Evolutionary conservation across 30 jellyfish, hydroid and myxozoan genomes (phyloP).

Genomic region (Aurelia sp.): DNA sequence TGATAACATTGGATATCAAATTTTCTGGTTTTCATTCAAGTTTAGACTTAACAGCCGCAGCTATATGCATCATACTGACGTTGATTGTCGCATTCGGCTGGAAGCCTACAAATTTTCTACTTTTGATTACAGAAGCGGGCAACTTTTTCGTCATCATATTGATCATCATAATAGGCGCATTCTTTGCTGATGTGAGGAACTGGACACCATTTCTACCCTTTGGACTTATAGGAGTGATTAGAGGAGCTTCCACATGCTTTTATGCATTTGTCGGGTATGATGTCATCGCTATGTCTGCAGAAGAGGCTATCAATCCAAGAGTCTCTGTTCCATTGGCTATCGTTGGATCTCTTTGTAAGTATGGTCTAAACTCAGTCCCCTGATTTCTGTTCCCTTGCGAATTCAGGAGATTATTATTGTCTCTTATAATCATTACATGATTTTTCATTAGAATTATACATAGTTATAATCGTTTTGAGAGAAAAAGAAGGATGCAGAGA

Average conservation of each 20-base stretch:
- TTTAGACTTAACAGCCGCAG: constrained; percentile 61
- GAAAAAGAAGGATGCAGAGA: no score
- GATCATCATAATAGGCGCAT: constrained; percentile 62
- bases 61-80: constrained; percentile 37
- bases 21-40: constrained; percentile 48
- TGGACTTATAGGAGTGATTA: constrained; percentile 68
- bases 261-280: constrained; percentile 91
- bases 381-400: neutral
- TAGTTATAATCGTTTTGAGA: no score
- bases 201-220: constrained; percentile 76
- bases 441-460: no score
- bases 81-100: constrained; percentile 60
- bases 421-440: no score
- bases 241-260: constrained; percentile 92
- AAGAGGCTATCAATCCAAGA: constrained; percentile 74
- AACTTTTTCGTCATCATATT: constrained; percentile 15
- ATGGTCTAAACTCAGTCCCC: neutral
- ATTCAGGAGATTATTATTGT: no score
- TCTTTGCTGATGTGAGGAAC: constrained; percentile 48
- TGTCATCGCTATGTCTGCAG: constrained; percentile 86
- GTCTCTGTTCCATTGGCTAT: constrained; percentile 67
- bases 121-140: constrained; percentile 35
- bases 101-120: constrained; percentile 67
- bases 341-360: constrained; percentile 72
- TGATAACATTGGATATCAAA: constrained; percentile 36